A percentile compares a stretch with the other conserved stretches of the same genome.
Conservation (phyloP, 2,888 invertebrate species). For the Leucoma salicis region DNA sequence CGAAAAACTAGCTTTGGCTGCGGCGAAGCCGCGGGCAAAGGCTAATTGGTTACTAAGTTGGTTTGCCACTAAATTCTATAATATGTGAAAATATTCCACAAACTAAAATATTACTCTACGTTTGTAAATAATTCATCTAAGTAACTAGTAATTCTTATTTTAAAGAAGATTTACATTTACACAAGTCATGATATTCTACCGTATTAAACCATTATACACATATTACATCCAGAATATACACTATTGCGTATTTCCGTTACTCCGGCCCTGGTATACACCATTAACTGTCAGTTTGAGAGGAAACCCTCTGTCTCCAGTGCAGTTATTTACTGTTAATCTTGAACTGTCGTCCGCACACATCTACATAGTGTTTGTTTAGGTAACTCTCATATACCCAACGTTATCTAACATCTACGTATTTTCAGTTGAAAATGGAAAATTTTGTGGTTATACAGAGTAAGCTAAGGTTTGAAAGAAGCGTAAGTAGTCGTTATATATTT, state of each 20-base stretch:
- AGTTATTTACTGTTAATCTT: conserved; percentile 75
- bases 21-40: too few relatives aligned
- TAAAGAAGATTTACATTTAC: too few relatives aligned
- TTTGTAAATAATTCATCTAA: too few relatives aligned
- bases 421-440: conserved; percentile 6
- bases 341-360: conserved; percentile 52
- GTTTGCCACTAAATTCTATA: too few relatives aligned
- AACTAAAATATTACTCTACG: too few relatives aligned
- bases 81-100: too few relatives aligned
- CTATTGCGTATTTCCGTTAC: conserved; percentile 21
- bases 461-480: background rate
- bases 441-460: background rate
- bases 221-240: conserved; percentile 14
- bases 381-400: conserved; percentile 10
- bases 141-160: too few relatives aligned
- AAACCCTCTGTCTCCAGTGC: conserved; percentile 66
- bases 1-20: too few relatives aligned
- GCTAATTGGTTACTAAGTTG: too few relatives aligned
- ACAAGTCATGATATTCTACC: too few relatives aligned
- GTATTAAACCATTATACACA: too few relatives aligned
- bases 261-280: conserved; percentile 37
- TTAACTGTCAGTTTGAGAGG: conserved; percentile 70
- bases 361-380: conserved; percentile 43
- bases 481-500: background rate
- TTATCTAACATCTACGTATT: conserved; percentile 8